Evolutionary conservation across 2,113 vertebrate genomes (phyloP).

Genomic region (Turdus rufiventris): DNA sequence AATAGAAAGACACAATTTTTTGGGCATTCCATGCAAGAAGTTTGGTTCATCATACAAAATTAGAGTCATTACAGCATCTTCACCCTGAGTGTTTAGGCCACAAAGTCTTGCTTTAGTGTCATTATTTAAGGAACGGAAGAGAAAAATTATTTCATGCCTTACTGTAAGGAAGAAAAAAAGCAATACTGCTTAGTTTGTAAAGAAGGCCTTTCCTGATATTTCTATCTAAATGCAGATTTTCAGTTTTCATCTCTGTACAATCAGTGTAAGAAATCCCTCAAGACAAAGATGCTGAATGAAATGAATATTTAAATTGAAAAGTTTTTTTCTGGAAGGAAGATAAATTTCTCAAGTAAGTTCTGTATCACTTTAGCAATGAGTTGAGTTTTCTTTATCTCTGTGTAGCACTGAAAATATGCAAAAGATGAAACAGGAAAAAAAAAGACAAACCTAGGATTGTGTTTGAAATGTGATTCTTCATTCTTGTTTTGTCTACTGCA

Average conservation of each 20-base stretch:
- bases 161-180: neutral
- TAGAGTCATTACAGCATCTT: neutral
- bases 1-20: neutral
- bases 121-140: neutral
- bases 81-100: neutral
- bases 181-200: neutral
- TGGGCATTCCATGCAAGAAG: neutral
- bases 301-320: constrained; percentile 10
- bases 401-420: neutral
- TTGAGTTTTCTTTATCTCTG: neutral
- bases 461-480: neutral
- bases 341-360: neutral
- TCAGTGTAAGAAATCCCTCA: neutral
- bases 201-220: neutral
- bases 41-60: neutral
- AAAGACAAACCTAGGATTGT: neutral
- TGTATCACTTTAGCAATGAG: neutral
- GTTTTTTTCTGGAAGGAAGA: neutral
- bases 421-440: neutral
- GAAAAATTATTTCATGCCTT: neutral
- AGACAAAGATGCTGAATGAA: neutral
- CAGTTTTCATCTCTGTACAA: neutral
- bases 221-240: constrained; percentile 61
- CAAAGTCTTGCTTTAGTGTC: neutral
- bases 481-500: neutral